A percentile compares a stretch with the other conserved stretches of the same genome.
phyloP scores from a whole-genome alignment of 2,113 vertebrate species.

The Trachemys scripta region DNA sequence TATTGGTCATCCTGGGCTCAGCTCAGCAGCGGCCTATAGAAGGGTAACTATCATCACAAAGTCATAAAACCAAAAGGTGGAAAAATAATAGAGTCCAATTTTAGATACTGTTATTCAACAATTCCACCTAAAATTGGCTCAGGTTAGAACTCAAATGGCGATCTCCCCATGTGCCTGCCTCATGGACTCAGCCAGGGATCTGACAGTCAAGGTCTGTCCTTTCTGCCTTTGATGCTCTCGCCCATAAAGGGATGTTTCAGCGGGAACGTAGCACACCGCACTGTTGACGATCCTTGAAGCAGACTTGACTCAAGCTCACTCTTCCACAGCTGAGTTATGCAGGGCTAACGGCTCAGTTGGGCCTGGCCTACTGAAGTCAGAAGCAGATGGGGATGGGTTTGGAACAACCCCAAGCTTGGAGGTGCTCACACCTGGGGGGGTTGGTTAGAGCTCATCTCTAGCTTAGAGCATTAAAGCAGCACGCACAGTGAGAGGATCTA shows the following conservation, averaged over 20 bases:
- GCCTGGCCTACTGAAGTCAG: neutral
- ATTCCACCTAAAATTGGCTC: neutral
- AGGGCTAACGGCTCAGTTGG: neutral
- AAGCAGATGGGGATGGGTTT: neutral
- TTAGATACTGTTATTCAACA: constrained; percentile 21
- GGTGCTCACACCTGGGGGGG: neutral
- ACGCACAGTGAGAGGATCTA: constrained; percentile 31
- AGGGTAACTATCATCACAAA: too few relatives aligned
- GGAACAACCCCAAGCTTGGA: neutral
- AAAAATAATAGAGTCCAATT: constrained; percentile 28
- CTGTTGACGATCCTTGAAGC: neutral
- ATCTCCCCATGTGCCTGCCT: neutral
- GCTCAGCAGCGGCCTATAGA: too few relatives aligned
- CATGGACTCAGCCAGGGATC: constrained; percentile 6
- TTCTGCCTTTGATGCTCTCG: neutral
- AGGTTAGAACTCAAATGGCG: constrained; percentile 19
- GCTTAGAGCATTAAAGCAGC: constrained; percentile 33
- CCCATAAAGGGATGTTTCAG: neutral
- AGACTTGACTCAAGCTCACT: neutral
- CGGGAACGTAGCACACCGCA: neutral
- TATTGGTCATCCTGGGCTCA: too few relatives aligned
- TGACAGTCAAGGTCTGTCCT: neutral
- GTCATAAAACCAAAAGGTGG: neutral
- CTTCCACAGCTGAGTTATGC: neutral
- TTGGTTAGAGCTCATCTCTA: neutral